Evolutionary conservation across 1,140 invertebrate species (phyloP), one percentile per base, ranked within the genome.

Genomic region (Arion vulgaris): DNA sequence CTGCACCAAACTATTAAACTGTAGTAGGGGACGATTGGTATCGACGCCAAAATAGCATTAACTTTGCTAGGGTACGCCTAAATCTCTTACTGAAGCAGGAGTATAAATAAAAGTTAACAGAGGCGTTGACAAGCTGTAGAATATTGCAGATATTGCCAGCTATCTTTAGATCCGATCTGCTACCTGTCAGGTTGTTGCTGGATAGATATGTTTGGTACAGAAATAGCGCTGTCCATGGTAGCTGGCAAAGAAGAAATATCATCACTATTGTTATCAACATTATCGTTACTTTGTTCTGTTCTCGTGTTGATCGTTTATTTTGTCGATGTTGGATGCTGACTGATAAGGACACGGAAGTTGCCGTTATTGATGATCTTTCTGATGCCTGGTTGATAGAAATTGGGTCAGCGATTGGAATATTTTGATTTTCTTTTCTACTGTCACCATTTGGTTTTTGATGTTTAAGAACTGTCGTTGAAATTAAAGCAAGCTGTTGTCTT

Each of bases 1-100:
- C n/a, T n/a, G 45, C 45, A 49, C n/a, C 19, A 49, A 49, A 49
- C 34, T 34, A 66, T 34, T 28, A 69, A 1, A 76, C 39, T 15
- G 23, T 36, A 13, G 39, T 76, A 17, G 45, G 69, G 28, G 53
- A 34, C 9, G 39, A 62, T 15, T 39, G 11, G 17, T 41, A 49
- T 15, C 53, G 34, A 7, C 73, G 68, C 74, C 84, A 85, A 53
- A 76, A 85, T 0, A 82, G 34, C 26, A 96, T 94, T 2, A 96
- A 93, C 51, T 93, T 89, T 62, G 94, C 92, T 83, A 96, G 95
- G 9, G 95, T 96, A 82, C 94, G 94, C 38, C 96, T 93, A 92
- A 96, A 96, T 86, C 95, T 95, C 88, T 95, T 95, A 85, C 95
- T 95, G 86, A 96, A 94, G 38, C 95, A 94, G 82, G 95, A 96